These are phyloP conservation scores for Leucozona laternaria DNA, from an alignment of 2,888 invertebrate species.

Conservation along the genomic window DNA sequence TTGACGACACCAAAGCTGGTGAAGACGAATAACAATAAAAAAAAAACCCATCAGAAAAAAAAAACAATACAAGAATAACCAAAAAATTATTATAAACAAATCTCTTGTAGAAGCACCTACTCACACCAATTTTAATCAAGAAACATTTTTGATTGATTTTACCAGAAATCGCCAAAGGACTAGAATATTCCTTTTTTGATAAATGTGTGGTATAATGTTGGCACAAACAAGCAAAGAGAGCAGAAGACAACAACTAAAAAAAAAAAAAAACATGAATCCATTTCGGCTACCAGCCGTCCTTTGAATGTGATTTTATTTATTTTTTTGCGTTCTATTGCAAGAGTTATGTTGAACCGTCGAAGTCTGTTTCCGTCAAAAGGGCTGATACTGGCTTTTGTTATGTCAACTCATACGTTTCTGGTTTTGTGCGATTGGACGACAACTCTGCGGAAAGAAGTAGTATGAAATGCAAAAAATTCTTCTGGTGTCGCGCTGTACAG, in stretches of 20 bases:
- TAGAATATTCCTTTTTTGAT: conserved; percentile 61
- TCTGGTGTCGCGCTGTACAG: conserved; percentile 66
- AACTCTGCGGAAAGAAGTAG: conserved; percentile 49
- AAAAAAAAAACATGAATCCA: conserved; percentile 5
- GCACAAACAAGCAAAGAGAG: conserved; percentile 48
- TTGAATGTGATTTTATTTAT: conserved; percentile 33
- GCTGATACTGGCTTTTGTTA: conserved; percentile 75
- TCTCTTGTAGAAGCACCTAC: conserved; percentile 61
- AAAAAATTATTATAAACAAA: conserved; percentile 69
- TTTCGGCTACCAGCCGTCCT: conserved; percentile 46
- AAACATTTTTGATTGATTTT: conserved; percentile 75
- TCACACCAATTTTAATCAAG: conserved; percentile 72
- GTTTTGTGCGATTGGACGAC: conserved; percentile 69
- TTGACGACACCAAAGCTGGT: conserved; percentile 24
- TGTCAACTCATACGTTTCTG: conserved; percentile 75
- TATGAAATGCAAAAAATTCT: conserved; percentile 65
- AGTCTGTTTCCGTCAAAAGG: conserved; percentile 72
- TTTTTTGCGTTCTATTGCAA: conserved; percentile 23
- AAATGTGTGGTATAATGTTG: conserved; percentile 64
- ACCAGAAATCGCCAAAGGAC: conserved; percentile 75
- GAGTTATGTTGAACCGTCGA: conserved; percentile 65
- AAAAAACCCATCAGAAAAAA: conserved; percentile 4
- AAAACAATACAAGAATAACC: conserved; percentile 13
- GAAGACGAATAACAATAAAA: conserved; percentile 34
- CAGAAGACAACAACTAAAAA: conserved; percentile 9